A percentile compares a stretch with the other conserved stretches of the same genome.
phyloP scores from a whole-genome alignment of 2,113 vertebrate genomes.

The Phaetusa simplex region DNA sequence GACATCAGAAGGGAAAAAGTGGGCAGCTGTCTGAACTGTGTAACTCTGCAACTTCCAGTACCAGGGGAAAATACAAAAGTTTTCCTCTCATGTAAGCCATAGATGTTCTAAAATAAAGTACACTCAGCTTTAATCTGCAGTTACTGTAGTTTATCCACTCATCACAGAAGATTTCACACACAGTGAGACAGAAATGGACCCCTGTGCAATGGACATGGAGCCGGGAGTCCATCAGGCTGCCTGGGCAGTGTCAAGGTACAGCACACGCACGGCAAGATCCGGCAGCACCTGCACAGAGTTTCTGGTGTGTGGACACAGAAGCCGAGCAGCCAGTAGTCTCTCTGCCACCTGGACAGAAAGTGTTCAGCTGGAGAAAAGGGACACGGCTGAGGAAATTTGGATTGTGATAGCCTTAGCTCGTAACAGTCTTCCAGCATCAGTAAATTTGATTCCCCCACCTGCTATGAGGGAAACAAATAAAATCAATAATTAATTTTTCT shows the following conservation, averaged over 20 bases:
- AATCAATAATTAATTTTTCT: not conserved
- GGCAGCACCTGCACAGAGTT: not conserved
- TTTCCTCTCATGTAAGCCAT: not conserved
- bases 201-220: accelerated
- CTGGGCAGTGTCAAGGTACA: not conserved
- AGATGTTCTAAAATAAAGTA: not conserved
- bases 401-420: not conserved
- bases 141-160: not conserved
- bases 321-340: not conserved
- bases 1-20: not conserved
- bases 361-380: not conserved
- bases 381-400: not conserved
- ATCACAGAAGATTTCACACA: not conserved
- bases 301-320: not conserved
- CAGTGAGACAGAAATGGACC: not conserved
- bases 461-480: not conserved
- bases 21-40: not conserved
- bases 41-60: not conserved
- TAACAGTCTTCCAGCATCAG: not conserved
- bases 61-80: not conserved
- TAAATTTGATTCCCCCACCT: not conserved
- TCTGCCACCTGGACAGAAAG: not conserved
- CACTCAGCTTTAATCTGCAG: not conserved
- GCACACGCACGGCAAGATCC: accelerated
- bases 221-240: not conserved